Base-by-base conservation (phyloP, 1,140 invertebrate species). In the Drosophila saltans region DNA sequence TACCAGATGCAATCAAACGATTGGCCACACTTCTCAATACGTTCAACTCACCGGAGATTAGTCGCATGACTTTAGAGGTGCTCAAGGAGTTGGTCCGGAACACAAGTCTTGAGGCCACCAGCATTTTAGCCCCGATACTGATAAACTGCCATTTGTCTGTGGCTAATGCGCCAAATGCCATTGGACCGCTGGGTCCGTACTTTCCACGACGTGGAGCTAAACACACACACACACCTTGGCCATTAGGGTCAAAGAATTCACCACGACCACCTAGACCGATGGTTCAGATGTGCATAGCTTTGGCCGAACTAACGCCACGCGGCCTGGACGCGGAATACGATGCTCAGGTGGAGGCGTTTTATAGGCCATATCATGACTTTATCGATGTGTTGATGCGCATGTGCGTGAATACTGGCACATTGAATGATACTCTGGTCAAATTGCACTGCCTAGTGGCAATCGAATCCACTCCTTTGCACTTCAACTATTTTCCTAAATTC, bases 301-400 rank as follows among this genome's bases (percentile, higher is more conserved):
- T 96, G 68, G 95, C 94, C 76, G 95, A 96, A 81, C 57, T 92
- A 26, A 78, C 85, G 7, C 90, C 86, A 7, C 93, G 93, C 92
- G 96, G 96, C 16, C 93, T 95, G 10, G 97, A 97, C 93, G 94
- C 95, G 7, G 95, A 96, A 21, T 97, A 97, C 84, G 97, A 98
- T 81, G 93, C 94, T 56, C 95, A 96, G 2, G 92, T 98, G 21
- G 93, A 95, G 36, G 95, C 96, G 58, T 97, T 96, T 91, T 98
- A 96, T 90, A 92, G 94, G 48, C 96, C 96, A 0, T 98, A 98
- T 92, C 97, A 98, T 88, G 94, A 95, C 59, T 95, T 97, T 52
- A 94, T 97, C 75, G 97, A 98, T 91, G 95, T 97, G 21, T 96
- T 98, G 93, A 97, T 97, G 92, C 94, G 97, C 16, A 94, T 98